Percentiles rank a stretch among this genome's conserved stretches.
Evolutionary conservation across 2,113 vertebrate genomes (phyloP).

Genomic region (Myiozetetes cayanensis): DNA sequence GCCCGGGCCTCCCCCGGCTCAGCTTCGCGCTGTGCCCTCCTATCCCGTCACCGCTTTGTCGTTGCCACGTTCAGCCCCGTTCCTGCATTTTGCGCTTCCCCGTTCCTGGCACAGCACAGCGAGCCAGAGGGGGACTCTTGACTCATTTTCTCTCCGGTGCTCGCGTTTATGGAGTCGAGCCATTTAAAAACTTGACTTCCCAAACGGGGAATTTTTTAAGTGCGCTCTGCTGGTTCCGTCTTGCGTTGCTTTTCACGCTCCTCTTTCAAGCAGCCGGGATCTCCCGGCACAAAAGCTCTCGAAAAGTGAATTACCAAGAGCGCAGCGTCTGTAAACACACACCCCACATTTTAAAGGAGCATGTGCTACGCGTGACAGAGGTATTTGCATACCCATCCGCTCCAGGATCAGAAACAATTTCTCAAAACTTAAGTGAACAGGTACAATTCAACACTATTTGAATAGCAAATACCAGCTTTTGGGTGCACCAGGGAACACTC

Average conservation of each 20-base stretch:
- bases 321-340: not conserved
- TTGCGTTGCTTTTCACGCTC: not conserved
- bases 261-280: not conserved
- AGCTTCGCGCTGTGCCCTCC: accelerated
- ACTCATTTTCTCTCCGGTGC: not conserved
- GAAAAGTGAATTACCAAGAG: not conserved
- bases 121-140: not conserved
- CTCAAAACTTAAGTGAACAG: not conserved
- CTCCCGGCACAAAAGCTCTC: not conserved
- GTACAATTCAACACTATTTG: not conserved
- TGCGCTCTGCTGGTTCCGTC: not conserved
- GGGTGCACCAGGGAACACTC: not conserved
- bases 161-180: not conserved
- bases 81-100: not conserved
- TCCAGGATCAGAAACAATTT: not conserved
- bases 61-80: not conserved
- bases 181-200: not conserved
- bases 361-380: not conserved
- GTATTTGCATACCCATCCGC: not conserved
- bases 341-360: not conserved
- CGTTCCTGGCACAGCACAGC: accelerated
- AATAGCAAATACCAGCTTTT: not conserved
- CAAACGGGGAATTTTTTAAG: not conserved
- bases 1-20: not conserved
- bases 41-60: no score